Evolutionary conservation across 2,797 vertebrate species (phyloP).

Genomic region (Cyprinodon diabolis): DNA sequence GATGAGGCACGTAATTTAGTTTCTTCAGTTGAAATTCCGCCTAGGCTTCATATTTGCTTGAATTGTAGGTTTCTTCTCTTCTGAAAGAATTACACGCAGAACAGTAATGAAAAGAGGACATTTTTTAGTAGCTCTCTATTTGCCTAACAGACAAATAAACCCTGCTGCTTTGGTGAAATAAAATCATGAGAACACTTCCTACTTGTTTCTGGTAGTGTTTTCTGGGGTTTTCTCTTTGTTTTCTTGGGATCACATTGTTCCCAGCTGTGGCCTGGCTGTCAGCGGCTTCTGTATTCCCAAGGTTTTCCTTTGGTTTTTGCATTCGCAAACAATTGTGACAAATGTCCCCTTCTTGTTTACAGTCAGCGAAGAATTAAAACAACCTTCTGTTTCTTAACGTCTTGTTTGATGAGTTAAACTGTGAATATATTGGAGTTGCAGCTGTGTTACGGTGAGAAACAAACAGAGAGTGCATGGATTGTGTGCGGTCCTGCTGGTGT

Average conservation of each 20-base stretch:
- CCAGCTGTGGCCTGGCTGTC: slow-evolving; percentile 9
- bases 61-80: too few relatives aligned
- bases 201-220: not conserved
- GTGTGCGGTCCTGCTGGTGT: slow-evolving; percentile 71
- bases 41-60: too few relatives aligned
- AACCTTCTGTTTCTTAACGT: not conserved
- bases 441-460: slow-evolving; percentile 43
- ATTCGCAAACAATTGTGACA: not conserved
- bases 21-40: too few relatives aligned
- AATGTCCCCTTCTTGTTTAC: not conserved
- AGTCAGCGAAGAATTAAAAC: not conserved
- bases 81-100: too few relatives aligned
- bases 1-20: too few relatives aligned
- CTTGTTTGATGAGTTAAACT: slow-evolving; percentile 1
- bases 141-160: not conserved
- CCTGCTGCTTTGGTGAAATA: not conserved
- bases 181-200: not conserved
- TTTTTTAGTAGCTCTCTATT: not conserved
- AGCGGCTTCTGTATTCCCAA: slow-evolving; percentile 12
- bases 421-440: not conserved
- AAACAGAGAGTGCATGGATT: slow-evolving; percentile 43
- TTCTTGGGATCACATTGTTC: slow-evolving; percentile 5
- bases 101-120: not conserved
- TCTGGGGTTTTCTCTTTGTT: not conserved
- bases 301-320: slow-evolving; percentile 1